Base-by-base conservation (phyloP, 2,888 invertebrate species). In the Steromphala cineraria region DNA sequence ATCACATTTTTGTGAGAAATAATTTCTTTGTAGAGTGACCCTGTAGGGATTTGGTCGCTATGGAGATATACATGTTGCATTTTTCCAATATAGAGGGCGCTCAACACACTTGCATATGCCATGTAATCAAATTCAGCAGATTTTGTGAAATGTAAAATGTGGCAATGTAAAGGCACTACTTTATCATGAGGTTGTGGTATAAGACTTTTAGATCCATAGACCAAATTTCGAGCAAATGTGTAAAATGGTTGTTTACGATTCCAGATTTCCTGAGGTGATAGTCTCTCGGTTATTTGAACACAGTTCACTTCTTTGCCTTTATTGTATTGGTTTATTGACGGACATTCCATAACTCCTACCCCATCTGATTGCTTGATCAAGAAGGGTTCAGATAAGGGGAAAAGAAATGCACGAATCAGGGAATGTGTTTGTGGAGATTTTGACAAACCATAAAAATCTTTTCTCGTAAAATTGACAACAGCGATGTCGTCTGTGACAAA, bases 51-150 rank as follows among this genome's bases (percentile, higher is more conserved):
- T 17, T 62, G 28, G n/a, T 75, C 36, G 5, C 76, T 82, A 75
- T 85, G 85, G 8, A 85, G 31, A 81, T 75, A 84, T 2, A 84
- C 84, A 21, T 67, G 67, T 15, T 82, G 55, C 53, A 76, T 76
- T 62, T 67, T 46, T 2, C 81, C 84, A 13, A 28, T 67, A 13
- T 81, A 17, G 31, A 81, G 80, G 31, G 83, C 82, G 80, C 85
- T 85, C 28, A 81, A 75, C n/a, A 85, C 78, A 71, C 85, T 85
- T 2, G 75, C 74, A 53, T 82, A 84, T 77, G 71, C 67, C 82
- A 53, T 8, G 80, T 81, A 2, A 74, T 79, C 28, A 83, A 53
- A n/a, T 13, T 19, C 2, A 24, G 21, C 19, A 75, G 77, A 0
- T 67, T 75, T 7, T 17, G 46, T 53, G 13, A 67, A 62, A 46